Base-by-base conservation (phyloP, 2,888 invertebrate genomes). In the Nemotelus pantherinus region DNA sequence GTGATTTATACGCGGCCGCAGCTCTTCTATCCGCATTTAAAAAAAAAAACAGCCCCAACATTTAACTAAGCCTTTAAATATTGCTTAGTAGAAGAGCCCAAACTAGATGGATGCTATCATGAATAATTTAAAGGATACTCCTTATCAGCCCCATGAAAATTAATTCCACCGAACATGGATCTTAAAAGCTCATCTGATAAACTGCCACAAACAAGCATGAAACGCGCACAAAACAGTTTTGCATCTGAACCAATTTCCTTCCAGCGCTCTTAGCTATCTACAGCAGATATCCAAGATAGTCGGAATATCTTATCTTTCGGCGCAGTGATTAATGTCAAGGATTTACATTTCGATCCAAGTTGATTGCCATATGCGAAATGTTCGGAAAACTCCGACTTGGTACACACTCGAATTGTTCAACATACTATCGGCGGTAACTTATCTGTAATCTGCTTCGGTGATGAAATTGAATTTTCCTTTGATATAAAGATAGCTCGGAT, bases 141-240 rank as follows among this genome's bases (percentile, higher is more conserved):
- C 65, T 45, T 45, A 44, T 65, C 25, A n/a, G 25, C n/a, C 45
- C 45, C 47, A n/a, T 4, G 47, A 25, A 65, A 65, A 65, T 65
- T 65, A 65, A 65, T 65, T 65, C 47, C 65, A 47, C 65, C 65
- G 7, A 65, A 25, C 65, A 45, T 2, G 10, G 47, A 2, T 65
- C 65, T 47, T 65, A 65, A 65, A 65, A 65, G 65, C 65, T 65
- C 47, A 65, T 44, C 65, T 65, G 65, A 65, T 65, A 65, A 65
- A 65, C 47, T 65, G 65, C 65, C 47, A 25, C 9, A 41, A 45
- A 47, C 65, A 45, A 65, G 43, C 65, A 45, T 7, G n/a, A 41
- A 45, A 47, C 65, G 10, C 44, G 43, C 65, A 45, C 45, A 45
- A 65, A 9, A 65, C 65, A 41, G 41, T 44, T 65, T 65, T 47